These are phyloP conservation scores for Ypsolopha sequella DNA, from an alignment of 2,888 invertebrate genomes.

Conservation along the genomic window DNA sequence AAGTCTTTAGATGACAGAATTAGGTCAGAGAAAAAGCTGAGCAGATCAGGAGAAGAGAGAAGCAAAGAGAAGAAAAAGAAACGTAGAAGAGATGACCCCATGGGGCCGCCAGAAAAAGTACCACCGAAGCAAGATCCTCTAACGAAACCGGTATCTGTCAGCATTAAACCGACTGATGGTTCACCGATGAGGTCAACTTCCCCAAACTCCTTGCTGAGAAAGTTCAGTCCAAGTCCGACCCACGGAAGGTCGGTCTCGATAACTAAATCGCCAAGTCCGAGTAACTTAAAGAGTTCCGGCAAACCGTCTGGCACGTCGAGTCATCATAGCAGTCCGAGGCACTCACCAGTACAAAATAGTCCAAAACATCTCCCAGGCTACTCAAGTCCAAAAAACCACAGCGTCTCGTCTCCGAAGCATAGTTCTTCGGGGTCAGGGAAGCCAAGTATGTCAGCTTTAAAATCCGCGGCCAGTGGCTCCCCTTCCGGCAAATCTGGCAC, in stretches of 20 bases:
- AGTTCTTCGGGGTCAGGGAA: slow-evolving; percentile 82
- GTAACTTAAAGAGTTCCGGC: slow-evolving; percentile 45
- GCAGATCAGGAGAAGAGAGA: slow-evolving; percentile 53
- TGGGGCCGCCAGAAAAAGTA: slow-evolving; percentile 87
- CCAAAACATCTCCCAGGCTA: slow-evolving; percentile 80
- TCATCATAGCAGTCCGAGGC: slow-evolving; percentile 78
- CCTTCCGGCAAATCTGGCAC: slow-evolving; percentile 74
- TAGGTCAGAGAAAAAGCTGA: slow-evolving; percentile 58
- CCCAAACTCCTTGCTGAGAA: slow-evolving; percentile 75
- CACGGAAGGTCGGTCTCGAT: slow-evolving; percentile 74
- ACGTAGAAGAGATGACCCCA: slow-evolving; percentile 79
- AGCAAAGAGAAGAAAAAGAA: slow-evolving; percentile 81
- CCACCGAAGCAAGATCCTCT: slow-evolving; percentile 80
- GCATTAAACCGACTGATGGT: slow-evolving; percentile 76
- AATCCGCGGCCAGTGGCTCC: slow-evolving; percentile 80
- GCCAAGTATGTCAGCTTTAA: slow-evolving; percentile 89
- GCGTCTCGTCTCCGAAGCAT: slow-evolving; percentile 85
- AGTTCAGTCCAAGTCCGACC: slow-evolving; percentile 81
- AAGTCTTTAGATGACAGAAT: slow-evolving; percentile 57
- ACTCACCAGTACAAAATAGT: slow-evolving; percentile 82
- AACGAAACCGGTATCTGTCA: slow-evolving; percentile 79
- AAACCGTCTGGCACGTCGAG: slow-evolving; percentile 64
- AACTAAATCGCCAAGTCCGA: slow-evolving; percentile 72
- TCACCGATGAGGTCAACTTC: slow-evolving; percentile 76
- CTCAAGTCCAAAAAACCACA: slow-evolving; percentile 84